These are phyloP conservation scores for Crotalus viridis DNA, from an alignment of 2,113 vertebrate species.

Conservation along the genomic window DNA sequence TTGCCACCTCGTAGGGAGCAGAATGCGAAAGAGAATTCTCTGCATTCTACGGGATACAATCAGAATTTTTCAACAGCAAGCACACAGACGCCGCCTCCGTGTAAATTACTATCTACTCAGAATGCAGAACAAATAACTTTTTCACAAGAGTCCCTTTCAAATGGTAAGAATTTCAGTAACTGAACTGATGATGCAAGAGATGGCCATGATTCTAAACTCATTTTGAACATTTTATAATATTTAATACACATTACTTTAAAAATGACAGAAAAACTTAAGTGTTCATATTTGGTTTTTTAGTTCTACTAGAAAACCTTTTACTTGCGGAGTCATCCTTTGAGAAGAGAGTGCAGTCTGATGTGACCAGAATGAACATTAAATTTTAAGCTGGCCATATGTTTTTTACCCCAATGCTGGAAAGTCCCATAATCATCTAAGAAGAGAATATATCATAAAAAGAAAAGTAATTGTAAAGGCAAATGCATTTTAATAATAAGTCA, in stretches of 20 bases:
- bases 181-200: not conserved
- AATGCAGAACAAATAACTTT: conserved; percentile 73
- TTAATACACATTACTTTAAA: not conserved
- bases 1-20: conserved; percentile 78
- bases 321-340: not conserved
- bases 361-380: not conserved
- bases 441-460: no score
- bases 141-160: conserved; percentile 68
- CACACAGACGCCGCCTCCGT: conserved; percentile 89
- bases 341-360: not conserved
- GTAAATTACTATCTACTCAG: conserved; percentile 70
- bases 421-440: not conserved
- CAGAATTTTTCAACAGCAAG: conserved; percentile 82
- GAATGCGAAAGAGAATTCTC: conserved; percentile 74
- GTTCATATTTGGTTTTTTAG: not conserved
- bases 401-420: not conserved
- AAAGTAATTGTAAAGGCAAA: not conserved
- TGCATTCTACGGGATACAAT: conserved; percentile 71
- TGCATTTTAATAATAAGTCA: not conserved
- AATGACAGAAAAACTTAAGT: not conserved
- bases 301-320: not conserved
- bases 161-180: conserved; percentile 62
- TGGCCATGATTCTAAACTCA: not conserved
- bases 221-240: not conserved
- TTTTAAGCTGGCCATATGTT: not conserved